Evolutionary conservation across 1,140 invertebrate species (phyloP), one percentile per base, ranked within the genome.

Genomic region (Gonatopus flavifemur): DNA sequence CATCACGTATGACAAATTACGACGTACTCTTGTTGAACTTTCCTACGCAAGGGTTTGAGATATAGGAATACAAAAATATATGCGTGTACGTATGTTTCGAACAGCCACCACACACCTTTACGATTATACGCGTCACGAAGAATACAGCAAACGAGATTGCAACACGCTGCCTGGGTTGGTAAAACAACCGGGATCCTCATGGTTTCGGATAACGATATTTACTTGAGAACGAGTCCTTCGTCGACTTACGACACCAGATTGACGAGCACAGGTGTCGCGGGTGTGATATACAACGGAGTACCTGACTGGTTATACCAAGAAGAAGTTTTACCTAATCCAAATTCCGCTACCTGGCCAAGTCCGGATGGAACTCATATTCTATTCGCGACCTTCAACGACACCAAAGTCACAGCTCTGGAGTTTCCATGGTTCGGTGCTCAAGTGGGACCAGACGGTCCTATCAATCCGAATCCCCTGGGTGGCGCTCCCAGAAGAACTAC

Each of bases 221-320:
- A 89, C 74, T 83, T 92, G 56, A 83, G 89, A 53, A 76, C 82
- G 45, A 84, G 85, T 7, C 89, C 89, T 0, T 66, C 72, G 3
- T 80, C 84, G 21, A 79, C 80, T 8, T 80, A 83, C 47, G 83
- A 86, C 51, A 78, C 82, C 46, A 81, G 86, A 25, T 80, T 96
- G 49, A 94, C 91, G 10, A 82, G 82, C 49, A 88, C 85, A 33
- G 91, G 91, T 1, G 64, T 82, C 31, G 84, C 87, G 3, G 89
- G 88, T 20, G 67, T 86, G 19, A 81, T 94, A 32, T 96, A 90
- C 78, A 96, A 96, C 76, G 94, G 93, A 18, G 84, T 96, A 18
- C 91, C 93, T 1, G 93, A 96, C 75, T 97, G 92, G 92, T 73
- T 96, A 2, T 96, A 97, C 77, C 93, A 95, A 84, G 89, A 92